A percentile compares a stretch with the other conserved stretches of the same genome.
These are phyloP conservation scores for Homarus gammarus DNA, from an alignment of 2,888 invertebrate species.

Conservation along the genomic window DNA sequence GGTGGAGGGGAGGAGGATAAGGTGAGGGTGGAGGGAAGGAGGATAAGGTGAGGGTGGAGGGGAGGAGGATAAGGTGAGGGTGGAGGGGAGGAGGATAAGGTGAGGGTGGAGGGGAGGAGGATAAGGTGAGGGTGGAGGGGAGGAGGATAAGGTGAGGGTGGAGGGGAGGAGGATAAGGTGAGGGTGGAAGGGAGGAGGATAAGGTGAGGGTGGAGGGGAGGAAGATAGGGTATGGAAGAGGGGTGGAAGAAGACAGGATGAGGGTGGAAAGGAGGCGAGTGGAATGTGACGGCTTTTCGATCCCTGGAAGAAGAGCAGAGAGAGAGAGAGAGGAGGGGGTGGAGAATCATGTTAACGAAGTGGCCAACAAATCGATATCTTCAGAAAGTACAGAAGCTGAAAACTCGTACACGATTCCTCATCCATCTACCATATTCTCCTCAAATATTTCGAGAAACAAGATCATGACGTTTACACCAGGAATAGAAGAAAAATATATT, in stretches of 20 bases:
- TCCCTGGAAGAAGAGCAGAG: not conserved
- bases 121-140: not conserved
- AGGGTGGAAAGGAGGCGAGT: not conserved
- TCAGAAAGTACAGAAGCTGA: not conserved
- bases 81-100: not conserved
- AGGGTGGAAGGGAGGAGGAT: not conserved
- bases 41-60: not conserved
- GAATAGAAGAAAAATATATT: no score
- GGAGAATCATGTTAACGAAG: constrained; percentile 6
- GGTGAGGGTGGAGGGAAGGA: not conserved
- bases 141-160: not conserved
- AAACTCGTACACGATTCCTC: no score
- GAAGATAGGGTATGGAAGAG: constrained; percentile 5
- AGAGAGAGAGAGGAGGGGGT: not conserved
- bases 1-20: not conserved
- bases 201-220: not conserved
- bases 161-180: not conserved
- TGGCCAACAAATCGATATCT: constrained; percentile 6
- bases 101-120: not conserved
- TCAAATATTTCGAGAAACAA: no score
- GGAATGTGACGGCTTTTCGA: not conserved
- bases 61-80: not conserved
- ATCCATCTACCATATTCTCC: no score
- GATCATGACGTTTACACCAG: no score
- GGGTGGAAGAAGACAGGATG: not conserved